A percentile compares a stretch with the other conserved stretches of the same genome.
Conservation (phyloP, 2,888 invertebrate species). For the Phaedon cochleariae region DNA sequence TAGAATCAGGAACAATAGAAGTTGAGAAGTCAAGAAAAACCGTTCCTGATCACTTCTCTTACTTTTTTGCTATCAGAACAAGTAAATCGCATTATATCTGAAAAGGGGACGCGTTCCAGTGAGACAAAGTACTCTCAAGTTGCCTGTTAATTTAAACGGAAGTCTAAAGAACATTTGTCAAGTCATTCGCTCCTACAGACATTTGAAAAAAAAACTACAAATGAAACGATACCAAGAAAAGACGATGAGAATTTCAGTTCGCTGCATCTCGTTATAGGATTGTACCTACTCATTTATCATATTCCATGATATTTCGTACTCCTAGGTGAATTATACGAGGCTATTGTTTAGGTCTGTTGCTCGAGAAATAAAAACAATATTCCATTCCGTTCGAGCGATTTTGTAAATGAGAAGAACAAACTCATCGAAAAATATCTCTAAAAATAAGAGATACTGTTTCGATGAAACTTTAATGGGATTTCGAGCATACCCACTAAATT, state of each 20-base stretch:
- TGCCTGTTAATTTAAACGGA: slow-evolving; percentile 7
- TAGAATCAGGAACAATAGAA: background rate
- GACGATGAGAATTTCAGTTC: background rate
- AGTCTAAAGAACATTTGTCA: slow-evolving; percentile 8
- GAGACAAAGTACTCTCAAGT: slow-evolving; percentile 12
- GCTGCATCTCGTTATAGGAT: background rate
- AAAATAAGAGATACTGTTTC: background rate
- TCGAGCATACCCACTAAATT: background rate
- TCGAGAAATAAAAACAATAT: background rate
- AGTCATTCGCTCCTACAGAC: background rate
- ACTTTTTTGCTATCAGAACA: background rate
- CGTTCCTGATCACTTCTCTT: background rate
- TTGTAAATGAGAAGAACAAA: background rate
- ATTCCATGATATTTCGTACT: background rate
- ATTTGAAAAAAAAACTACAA: background rate
- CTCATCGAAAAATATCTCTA: background rate
- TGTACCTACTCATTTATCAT: too few relatives aligned
- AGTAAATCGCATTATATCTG: background rate
- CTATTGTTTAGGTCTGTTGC: background rate
- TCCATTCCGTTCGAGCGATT: background rate
- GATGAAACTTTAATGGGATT: background rate
- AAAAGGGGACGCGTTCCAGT: slow-evolving; percentile 3
- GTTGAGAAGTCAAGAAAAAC: background rate
- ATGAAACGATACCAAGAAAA: slow-evolving; percentile 2
- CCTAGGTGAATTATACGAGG: background rate